These are phyloP conservation scores for Pterocles burchelli DNA, from an alignment of 2,113 vertebrate species.

Conservation along the genomic window DNA sequence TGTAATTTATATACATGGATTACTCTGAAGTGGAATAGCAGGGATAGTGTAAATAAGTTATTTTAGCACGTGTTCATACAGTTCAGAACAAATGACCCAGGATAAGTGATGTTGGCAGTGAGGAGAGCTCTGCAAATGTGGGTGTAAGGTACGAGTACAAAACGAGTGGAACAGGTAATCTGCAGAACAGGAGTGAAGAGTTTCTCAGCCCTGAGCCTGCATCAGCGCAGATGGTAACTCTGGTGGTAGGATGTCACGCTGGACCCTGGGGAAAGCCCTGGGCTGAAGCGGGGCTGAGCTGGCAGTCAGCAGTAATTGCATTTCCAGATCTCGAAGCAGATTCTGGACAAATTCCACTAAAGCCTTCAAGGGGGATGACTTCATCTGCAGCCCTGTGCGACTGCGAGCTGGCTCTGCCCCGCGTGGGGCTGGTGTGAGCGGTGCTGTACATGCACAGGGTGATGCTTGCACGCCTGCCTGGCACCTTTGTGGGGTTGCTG, in stretches of 20 bases:
- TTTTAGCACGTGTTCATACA: rapidly evolving
- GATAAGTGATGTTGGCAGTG: background rate
- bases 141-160: rapidly evolving
- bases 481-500: rapidly evolving
- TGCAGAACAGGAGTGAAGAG: background rate
- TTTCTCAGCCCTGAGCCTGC: background rate
- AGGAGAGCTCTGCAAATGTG: background rate
- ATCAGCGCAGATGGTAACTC: rapidly evolving
- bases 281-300: background rate
- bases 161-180: too few species aligned
- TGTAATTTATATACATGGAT: background rate
- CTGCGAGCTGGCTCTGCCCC: background rate
- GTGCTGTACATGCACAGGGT: rapidly evolving
- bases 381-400: background rate
- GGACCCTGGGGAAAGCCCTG: background rate
- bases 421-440: rapidly evolving
- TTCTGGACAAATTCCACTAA: background rate
- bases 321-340: background rate
- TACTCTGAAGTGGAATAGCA: background rate
- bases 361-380: background rate
- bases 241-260: background rate
- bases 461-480: rapidly evolving
- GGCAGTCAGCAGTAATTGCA: background rate
- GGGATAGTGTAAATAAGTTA: background rate
- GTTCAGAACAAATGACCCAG: background rate